These are phyloP conservation scores for Mus caroli DNA, from an alignment of 2,797 vertebrate genomes.

Conservation along the genomic window DNA sequence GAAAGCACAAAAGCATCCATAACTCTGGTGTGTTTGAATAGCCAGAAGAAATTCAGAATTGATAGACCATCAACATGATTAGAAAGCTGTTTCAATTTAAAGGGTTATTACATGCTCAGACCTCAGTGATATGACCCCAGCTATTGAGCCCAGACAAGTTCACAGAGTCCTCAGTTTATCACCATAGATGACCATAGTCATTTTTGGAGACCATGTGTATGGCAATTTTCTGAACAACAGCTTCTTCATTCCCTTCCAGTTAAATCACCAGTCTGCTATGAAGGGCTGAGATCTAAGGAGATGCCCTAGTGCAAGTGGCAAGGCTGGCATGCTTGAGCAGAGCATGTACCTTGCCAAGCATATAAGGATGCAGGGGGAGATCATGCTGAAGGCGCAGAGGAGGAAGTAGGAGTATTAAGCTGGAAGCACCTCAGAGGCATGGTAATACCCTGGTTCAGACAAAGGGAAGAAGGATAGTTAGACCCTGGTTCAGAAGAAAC, in stretches of 20 bases:
- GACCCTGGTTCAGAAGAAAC: background rate
- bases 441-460: background rate
- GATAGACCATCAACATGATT: background rate
- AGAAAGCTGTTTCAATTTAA: background rate
- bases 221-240: background rate
- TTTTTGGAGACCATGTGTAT: rapidly evolving
- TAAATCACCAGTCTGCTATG: background rate
- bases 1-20: background rate
- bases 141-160: background rate
- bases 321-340: too few relatives aligned
- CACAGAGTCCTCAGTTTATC: background rate
- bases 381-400: background rate
- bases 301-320: background rate
- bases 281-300: background rate
- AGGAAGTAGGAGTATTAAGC: background rate
- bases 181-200: background rate
- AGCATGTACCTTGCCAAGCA: background rate
- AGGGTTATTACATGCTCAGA: background rate
- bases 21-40: background rate
- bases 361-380: background rate
- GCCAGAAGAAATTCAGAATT: background rate
- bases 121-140: background rate
- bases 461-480: background rate
- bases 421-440: background rate
- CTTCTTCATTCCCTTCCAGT: background rate